phyloP scores from a whole-genome alignment of 1,140 invertebrate species.

The Drosophila nebulosa region DNA sequence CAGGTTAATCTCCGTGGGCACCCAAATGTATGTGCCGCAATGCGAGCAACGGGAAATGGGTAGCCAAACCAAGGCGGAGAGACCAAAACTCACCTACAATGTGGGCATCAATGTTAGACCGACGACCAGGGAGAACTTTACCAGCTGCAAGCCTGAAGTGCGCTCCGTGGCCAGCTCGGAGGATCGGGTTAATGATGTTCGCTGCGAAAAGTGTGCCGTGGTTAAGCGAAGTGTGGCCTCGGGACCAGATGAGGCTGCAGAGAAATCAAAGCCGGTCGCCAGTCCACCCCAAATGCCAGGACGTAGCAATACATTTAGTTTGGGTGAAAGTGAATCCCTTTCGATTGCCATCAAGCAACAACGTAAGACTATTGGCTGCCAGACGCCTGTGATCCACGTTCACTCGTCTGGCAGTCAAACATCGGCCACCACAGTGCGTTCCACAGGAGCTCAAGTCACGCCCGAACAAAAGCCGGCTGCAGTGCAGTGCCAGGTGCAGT shows the following conservation, averaged over 20 bases:
- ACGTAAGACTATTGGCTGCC: slow-evolving; percentile 60
- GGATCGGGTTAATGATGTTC: slow-evolving; percentile 80
- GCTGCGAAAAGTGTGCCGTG: slow-evolving; percentile 82
- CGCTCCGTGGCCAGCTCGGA: slow-evolving; percentile 82
- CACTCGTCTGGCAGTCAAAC: slow-evolving; percentile 56
- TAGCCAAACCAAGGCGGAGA: slow-evolving; percentile 68
- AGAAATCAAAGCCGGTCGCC: slow-evolving; percentile 39
- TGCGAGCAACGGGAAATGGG: slow-evolving; percentile 56
- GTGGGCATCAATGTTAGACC: slow-evolving; percentile 57
- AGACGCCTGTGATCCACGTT: slow-evolving; percentile 36
- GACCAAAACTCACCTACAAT: slow-evolving; percentile 44
- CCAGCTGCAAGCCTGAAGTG: slow-evolving; percentile 79
- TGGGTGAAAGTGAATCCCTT: slow-evolving; percentile 63
- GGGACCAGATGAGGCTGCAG: slow-evolving; percentile 70
- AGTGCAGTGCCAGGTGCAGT: slow-evolving; percentile 47
- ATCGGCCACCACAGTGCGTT: slow-evolving; percentile 20
- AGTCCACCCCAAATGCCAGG: slow-evolving; percentile 43
- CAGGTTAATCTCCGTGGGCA: slow-evolving; percentile 71
- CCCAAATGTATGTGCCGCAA: slow-evolving; percentile 71
- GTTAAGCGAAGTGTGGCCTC: slow-evolving; percentile 80
- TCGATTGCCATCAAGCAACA: slow-evolving; percentile 37
- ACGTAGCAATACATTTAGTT: slow-evolving; percentile 74
- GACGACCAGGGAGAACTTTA: slow-evolving; percentile 66
- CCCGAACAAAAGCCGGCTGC: slow-evolving; percentile 47
- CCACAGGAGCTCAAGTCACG: slow-evolving; percentile 50